phyloP scores from a whole-genome alignment of 2,888 invertebrate species.

The Luffia ferchaultella region DNA sequence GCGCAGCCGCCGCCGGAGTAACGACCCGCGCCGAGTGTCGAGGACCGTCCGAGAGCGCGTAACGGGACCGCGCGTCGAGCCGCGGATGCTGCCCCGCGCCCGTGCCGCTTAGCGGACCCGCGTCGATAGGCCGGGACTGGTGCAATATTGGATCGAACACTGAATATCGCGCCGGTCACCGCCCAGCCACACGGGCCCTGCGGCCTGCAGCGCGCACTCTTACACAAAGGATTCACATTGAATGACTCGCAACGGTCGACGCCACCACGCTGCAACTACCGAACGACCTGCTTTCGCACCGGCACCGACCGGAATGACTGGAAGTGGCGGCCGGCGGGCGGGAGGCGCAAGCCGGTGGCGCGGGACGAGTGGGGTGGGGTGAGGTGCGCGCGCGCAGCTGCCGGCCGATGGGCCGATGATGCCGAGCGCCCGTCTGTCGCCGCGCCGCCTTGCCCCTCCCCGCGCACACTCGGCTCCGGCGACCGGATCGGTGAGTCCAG shows the following conservation, averaged over 20 bases:
- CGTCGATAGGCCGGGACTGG: constrained; percentile 62
- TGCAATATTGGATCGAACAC: constrained; percentile 50
- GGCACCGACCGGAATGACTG: constrained; percentile 15
- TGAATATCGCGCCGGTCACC: constrained; percentile 68
- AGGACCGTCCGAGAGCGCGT: background rate
- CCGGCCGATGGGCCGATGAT: no score
- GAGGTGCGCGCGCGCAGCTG: background rate
- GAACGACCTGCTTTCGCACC: background rate
- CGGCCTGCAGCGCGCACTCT: constrained; percentile 34
- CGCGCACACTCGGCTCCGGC: no score
- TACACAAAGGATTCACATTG: background rate
- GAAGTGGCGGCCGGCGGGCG: constrained; percentile 37
- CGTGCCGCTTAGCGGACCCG: constrained; percentile 25
- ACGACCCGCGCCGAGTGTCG: constrained; percentile 2
- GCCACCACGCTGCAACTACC: background rate
- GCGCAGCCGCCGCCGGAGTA: constrained; percentile 41
- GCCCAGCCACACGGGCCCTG: constrained; percentile 63
- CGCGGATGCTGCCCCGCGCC: constrained; percentile 19
- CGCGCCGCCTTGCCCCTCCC: no score
- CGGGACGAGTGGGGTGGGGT: background rate
- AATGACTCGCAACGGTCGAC: background rate
- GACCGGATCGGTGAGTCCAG: no score
- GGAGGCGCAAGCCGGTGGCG: constrained; percentile 9
- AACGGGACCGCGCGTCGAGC: background rate
- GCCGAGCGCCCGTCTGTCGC: no score